These are phyloP conservation scores for Chlorops oryzae DNA, from an alignment of 1,140 invertebrate species.

Conservation along the genomic window DNA sequence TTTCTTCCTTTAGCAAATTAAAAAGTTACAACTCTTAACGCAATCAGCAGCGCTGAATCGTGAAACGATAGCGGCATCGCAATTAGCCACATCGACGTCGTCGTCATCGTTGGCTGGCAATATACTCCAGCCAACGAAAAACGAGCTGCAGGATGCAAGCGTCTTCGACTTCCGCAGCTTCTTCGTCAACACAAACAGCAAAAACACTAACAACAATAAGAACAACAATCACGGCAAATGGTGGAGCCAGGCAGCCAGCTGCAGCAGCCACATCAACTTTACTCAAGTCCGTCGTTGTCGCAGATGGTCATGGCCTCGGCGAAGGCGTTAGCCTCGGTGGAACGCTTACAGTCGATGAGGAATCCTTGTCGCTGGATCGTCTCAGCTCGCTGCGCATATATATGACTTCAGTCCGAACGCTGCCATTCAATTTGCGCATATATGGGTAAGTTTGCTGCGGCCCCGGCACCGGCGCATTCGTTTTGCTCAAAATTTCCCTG, in stretches of 20 bases:
- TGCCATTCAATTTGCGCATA: slow-evolving; percentile 46
- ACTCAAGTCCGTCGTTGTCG: neutral
- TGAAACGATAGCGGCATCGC: slow-evolving; percentile 47
- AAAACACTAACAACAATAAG: neutral
- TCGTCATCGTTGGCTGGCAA: slow-evolving; percentile 11
- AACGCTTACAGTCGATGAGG: slow-evolving; percentile 42
- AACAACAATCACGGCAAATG: slow-evolving; percentile 22
- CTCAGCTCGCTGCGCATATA: slow-evolving; percentile 45
- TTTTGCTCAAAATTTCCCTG: no score
- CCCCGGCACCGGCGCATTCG: no score
- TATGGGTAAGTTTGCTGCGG: slow-evolving; percentile 48
- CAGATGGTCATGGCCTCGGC: slow-evolving; percentile 8
- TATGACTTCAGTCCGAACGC: slow-evolving; percentile 44
- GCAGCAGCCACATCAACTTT: slow-evolving; percentile 13
- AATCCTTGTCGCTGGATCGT: slow-evolving; percentile 41
- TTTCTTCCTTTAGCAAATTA: slow-evolving; percentile 41
- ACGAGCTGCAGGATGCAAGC: slow-evolving; percentile 3
- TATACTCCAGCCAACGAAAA: neutral
- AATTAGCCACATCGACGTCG: slow-evolving; percentile 45
- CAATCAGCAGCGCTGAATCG: slow-evolving; percentile 45
- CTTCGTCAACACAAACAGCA: slow-evolving; percentile 8
- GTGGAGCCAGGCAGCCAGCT: neutral
- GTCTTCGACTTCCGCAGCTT: neutral
- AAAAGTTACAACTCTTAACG: slow-evolving; percentile 46
- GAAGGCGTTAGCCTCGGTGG: slow-evolving; percentile 24